A percentile compares a stretch with the other conserved stretches of the same genome.
These are phyloP conservation scores for Thamnaconus septentrionalis DNA, from an alignment of 2,113 vertebrate genomes.

Conservation along the genomic window DNA sequence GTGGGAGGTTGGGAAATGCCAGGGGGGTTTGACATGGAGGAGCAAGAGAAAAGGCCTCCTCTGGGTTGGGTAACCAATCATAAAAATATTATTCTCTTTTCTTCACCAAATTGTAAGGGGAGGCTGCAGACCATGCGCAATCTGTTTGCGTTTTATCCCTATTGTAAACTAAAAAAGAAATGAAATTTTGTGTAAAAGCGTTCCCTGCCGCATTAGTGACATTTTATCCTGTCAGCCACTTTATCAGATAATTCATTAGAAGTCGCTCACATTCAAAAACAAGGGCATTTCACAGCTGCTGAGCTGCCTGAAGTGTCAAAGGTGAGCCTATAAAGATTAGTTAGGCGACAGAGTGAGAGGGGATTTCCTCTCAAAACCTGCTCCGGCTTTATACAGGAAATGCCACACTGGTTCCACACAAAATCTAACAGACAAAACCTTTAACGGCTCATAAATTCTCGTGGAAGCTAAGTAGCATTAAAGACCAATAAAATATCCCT, in stretches of 20 bases:
- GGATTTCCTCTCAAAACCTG: conserved; percentile 52
- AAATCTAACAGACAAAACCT: conserved; percentile 64
- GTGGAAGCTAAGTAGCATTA: conserved; percentile 47
- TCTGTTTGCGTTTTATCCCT: conserved; percentile 42
- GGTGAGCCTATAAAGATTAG: conserved; percentile 69
- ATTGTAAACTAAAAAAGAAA: conserved; percentile 45
- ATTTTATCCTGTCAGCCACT: not conserved
- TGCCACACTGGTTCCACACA: conserved; percentile 68
- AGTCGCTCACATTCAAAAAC: conserved; percentile 34
- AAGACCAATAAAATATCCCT: conserved; percentile 38
- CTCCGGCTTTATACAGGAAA: conserved; percentile 74
- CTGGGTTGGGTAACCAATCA: conserved; percentile 56
- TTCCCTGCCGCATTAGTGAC: conserved; percentile 8
- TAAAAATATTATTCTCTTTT: conserved; percentile 67
- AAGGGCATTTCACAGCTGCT: conserved; percentile 24
- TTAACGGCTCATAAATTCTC: conserved; percentile 67
- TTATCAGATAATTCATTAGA: conserved; percentile 34
- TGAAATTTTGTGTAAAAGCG: conserved; percentile 34
- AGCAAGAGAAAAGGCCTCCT: conserved; percentile 34
- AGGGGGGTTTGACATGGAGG: conserved; percentile 43
- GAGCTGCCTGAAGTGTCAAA: conserved; percentile 60
- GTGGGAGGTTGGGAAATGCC: conserved; percentile 55
- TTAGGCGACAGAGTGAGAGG: conserved; percentile 58
- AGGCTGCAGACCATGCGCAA: conserved; percentile 26
- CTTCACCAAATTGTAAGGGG: conserved; percentile 45